Percentiles rank a stretch among this genome's conserved stretches.
phyloP scores from a whole-genome alignment of 2,888 invertebrate species.

The Agriotes lineatus region DNA sequence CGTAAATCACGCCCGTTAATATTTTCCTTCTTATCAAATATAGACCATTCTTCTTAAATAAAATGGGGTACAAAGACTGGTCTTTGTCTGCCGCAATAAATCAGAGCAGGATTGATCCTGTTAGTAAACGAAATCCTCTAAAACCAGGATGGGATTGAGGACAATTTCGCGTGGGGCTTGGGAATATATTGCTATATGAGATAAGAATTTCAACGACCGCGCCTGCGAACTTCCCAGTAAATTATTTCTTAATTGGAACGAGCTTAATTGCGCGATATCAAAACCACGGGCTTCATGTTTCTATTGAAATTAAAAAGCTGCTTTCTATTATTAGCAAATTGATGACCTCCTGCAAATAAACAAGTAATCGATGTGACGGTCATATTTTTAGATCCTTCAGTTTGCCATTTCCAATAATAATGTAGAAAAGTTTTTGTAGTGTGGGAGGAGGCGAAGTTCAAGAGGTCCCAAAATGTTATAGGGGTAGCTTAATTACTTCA shows the following conservation, averaged over 20 bases:
- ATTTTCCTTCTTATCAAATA: slow-evolving; percentile 27
- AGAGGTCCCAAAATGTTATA: too few relatives aligned
- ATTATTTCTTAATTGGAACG: slow-evolving; percentile 1
- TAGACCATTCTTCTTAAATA: slow-evolving; percentile 31
- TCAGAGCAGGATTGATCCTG: slow-evolving; percentile 58
- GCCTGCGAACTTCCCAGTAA: not conserved
- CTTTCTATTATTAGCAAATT: too few relatives aligned
- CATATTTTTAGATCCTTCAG: too few relatives aligned
- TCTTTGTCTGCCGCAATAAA: slow-evolving; percentile 52
- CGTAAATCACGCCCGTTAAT: slow-evolving; percentile 18
- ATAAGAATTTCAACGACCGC: slow-evolving; percentile 41
- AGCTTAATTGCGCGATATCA: not conserved
- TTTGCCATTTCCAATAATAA: too few relatives aligned
- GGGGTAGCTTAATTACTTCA: too few relatives aligned
- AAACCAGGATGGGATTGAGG: slow-evolving; percentile 52
- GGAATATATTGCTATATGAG: slow-evolving; percentile 46
- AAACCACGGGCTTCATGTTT: too few relatives aligned
- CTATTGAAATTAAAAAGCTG: not conserved
- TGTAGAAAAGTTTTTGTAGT: too few relatives aligned
- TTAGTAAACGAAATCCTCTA: slow-evolving; percentile 57
- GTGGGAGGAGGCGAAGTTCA: too few relatives aligned
- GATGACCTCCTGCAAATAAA: not conserved
- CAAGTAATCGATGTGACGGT: too few relatives aligned
- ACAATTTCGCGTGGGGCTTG: slow-evolving; percentile 46
- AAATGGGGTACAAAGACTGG: slow-evolving; percentile 33